A percentile compares a stretch with the other conserved stretches of the same genome.
phyloP scores from a whole-genome alignment of 2,797 vertebrate species.

The Tenualosa thibaudeaui region DNA sequence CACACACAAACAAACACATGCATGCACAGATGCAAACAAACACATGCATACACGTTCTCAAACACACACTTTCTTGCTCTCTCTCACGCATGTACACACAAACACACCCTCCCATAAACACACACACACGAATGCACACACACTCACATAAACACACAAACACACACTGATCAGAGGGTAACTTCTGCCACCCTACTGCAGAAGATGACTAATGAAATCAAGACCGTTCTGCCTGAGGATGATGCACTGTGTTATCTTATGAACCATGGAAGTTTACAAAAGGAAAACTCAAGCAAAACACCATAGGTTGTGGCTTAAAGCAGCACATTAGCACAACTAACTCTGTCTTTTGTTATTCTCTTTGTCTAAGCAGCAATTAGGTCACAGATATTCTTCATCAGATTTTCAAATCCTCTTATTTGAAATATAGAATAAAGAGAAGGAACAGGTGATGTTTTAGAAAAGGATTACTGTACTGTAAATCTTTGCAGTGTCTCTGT shows the following conservation, averaged over 20 bases:
- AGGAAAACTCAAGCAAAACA: not conserved
- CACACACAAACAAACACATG: not conserved
- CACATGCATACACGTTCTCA: not conserved
- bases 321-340: not conserved
- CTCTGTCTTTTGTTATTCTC: not conserved
- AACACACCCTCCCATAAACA: not conserved
- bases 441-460: not conserved
- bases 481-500: not conserved
- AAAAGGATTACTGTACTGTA: not conserved
- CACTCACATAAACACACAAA: not conserved
- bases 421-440: not conserved
- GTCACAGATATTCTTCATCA: not conserved
- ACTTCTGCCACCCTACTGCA: not conserved
- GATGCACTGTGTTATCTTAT: not conserved
- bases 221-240: not conserved
- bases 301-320: not conserved
- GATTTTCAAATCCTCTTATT: not conserved
- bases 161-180: not conserved
- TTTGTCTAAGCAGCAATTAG: not conserved
- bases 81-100: not conserved
- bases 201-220: not conserved
- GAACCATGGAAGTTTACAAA: not conserved
- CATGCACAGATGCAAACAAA: not conserved
- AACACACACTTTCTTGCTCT: not conserved
- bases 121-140: not conserved